Evolutionary conservation across 2,797 vertebrate genomes (phyloP).

Genomic region (Xerus rutilus): DNA sequence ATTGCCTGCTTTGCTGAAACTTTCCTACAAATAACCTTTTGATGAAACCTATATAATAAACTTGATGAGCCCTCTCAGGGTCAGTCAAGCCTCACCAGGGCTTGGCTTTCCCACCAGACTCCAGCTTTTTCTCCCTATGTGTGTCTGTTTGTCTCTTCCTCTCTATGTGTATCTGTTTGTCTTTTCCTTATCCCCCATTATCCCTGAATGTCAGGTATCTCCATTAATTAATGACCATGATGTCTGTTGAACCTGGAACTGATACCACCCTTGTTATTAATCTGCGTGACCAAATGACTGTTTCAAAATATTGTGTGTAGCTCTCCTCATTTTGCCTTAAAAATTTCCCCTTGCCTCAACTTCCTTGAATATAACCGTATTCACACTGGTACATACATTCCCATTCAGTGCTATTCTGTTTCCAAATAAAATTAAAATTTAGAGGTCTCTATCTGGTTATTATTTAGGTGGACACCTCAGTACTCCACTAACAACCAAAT

Average conservation of each 20-base stretch:
- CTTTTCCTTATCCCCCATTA: too few relatives aligned
- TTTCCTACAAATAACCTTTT: too few relatives aligned
- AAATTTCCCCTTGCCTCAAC: not conserved
- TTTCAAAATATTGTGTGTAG: not conserved
- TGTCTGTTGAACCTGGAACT: not conserved
- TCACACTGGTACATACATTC: not conserved
- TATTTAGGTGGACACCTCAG: not conserved
- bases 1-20: too few relatives aligned
- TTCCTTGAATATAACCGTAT: not conserved
- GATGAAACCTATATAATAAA: too few relatives aligned
- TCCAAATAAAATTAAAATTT: not conserved
- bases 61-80: too few relatives aligned
- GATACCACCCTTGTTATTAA: not conserved
- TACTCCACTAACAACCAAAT: not conserved
- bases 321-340: not conserved
- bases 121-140: too few relatives aligned
- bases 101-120: too few relatives aligned
- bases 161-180: too few relatives aligned
- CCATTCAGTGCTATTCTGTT: not conserved
- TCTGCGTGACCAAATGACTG: not conserved
- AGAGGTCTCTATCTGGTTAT: not conserved
- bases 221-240: too few relatives aligned
- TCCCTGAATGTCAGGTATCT: too few relatives aligned
- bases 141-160: too few relatives aligned
- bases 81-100: too few relatives aligned